Conservation (phyloP, 2,113 vertebrate genomes). For the Melanocharis versteri region DNA sequence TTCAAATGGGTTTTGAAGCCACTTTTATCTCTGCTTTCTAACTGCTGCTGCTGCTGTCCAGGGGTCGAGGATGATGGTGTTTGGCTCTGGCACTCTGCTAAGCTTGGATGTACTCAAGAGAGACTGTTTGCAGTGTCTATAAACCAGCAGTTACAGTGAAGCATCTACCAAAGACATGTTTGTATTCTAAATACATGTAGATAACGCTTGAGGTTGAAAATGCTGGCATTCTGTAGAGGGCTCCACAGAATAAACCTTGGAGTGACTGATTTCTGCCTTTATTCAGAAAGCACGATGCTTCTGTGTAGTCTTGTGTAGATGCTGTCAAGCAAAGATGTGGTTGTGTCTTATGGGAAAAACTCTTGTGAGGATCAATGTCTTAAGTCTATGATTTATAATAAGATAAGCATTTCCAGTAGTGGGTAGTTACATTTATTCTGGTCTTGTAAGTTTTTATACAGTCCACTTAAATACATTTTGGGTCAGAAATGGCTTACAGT, state of each 20-base stretch:
- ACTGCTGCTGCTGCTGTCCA: background rate
- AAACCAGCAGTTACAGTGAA: background rate
- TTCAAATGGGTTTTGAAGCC: background rate
- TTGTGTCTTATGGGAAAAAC: background rate
- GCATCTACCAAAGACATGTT: background rate
- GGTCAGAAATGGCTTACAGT: background rate
- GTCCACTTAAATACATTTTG: accelerated
- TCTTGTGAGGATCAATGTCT: background rate
- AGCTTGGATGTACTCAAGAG: background rate
- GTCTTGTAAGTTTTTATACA: background rate
- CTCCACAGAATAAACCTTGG: background rate
- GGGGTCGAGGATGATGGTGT: background rate
- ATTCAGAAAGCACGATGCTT: accelerated
- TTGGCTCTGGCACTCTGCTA: background rate
- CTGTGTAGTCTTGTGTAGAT: accelerated
- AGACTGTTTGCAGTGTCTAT: background rate
- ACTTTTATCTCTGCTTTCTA: background rate
- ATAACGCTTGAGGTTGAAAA: background rate
- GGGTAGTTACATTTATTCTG: background rate
- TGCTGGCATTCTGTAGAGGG: background rate
- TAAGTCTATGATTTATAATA: background rate
- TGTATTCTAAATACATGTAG: background rate
- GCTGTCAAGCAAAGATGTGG: background rate
- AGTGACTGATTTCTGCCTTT: background rate
- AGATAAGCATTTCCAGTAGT: background rate